Base-by-base conservation (phyloP, 2,797 vertebrate species). In the Lagorchestes hirsutus region DNA sequence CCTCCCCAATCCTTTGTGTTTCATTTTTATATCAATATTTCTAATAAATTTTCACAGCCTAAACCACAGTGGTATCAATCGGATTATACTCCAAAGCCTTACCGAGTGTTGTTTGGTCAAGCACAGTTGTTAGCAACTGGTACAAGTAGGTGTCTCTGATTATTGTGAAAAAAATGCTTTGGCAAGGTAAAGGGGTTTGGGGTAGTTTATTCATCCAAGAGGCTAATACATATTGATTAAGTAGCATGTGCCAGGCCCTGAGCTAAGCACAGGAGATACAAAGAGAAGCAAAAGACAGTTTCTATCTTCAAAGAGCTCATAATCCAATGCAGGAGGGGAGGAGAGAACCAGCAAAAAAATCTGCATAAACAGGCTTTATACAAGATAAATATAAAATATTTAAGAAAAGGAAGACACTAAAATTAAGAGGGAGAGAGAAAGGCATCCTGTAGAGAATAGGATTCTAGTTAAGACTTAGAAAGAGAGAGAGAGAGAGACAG, bases 11-110 rank as follows among this genome's bases (percentile, higher is more conserved):
- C 14, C 54, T 91, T 12, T 29, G 54, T n/a, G 0, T 4, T 55
- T 24, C 54, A 90, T 92, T 92, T 55, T 90, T 55, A 95, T n/a
- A 28, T n/a, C 50, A 34, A 2, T 1, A 5, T 11, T 93, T 94
- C 90, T 54, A 97, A 50, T 14, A 62, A 92, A 34, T 92, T 27
- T 74, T 34, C 62, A 92, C 34, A 87, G 40, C 46, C 50, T 34
- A n/a, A 1, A 29, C 46, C 34, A 1, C 16, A 62, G n/a, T 3
- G 54, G 4, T 55, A 54, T 55, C 55, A 58, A 34, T 62, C 52
- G 93, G 0, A 14, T 91, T 46, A 24, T 96, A 62, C 40, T 55
- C 3, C 27, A 74, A 87, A 27, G 55, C 54, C 22, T n/a, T 92
- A 34, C n/a, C 18, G 28, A 59, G 0, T 59, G 11, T 90, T 31